Conservation (phyloP, 2,888 invertebrate species). For the Alloplasta piceator region DNA sequence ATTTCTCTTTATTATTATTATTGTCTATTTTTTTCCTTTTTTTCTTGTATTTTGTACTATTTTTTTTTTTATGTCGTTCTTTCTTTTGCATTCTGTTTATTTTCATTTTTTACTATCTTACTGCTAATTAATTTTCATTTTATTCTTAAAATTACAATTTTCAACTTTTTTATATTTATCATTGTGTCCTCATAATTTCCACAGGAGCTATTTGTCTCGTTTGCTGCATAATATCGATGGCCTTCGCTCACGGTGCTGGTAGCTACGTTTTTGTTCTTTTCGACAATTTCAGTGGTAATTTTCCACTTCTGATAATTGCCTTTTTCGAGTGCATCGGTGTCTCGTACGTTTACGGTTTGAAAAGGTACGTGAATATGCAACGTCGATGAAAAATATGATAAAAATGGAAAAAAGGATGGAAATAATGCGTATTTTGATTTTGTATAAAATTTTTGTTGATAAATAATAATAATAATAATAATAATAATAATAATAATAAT, state of each 20-base stretch:
- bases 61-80: too few relatives aligned
- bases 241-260: slow-evolving; percentile 96
- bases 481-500: not conserved
- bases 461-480: not conserved
- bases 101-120: too few relatives aligned
- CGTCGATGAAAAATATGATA: too few relatives aligned
- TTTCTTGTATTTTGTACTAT: too few relatives aligned
- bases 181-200: not conserved
- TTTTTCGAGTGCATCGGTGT: slow-evolving; percentile 96
- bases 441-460: slow-evolving; percentile 52
- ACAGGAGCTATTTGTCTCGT: slow-evolving; percentile 88
- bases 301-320: slow-evolving; percentile 95
- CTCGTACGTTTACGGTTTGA: slow-evolving; percentile 96
- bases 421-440: not conserved
- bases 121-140: not conserved
- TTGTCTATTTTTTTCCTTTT: not conserved
- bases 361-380: slow-evolving; percentile 86
- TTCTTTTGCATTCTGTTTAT: too few relatives aligned
- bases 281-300: slow-evolving; percentile 97
- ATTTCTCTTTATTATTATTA: not conserved
- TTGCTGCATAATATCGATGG: slow-evolving; percentile 94
- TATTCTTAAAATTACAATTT: not conserved
- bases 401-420: too few relatives aligned
- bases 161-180: slow-evolving; percentile 4
- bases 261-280: slow-evolving; percentile 97